Base-by-base conservation (phyloP, 2,113 vertebrate species). In the Leptobrachium ailaonicum region DNA sequence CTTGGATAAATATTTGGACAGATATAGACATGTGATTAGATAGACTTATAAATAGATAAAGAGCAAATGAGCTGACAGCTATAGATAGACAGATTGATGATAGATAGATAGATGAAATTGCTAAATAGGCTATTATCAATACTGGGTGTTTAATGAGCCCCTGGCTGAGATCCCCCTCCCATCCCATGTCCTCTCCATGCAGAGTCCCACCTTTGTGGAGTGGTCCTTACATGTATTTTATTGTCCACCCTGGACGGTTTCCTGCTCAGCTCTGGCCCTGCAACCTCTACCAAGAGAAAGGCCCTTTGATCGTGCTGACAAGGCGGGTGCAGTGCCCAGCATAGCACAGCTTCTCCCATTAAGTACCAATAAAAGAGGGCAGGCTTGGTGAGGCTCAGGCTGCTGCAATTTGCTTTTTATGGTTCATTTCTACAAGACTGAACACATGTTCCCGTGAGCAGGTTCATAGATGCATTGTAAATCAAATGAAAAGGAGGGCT, bases 381-480 rank as follows among this genome's bases (percentile, higher is more conserved):
- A 60, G 79, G n/a, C 43, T 75, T 74, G 79, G 71, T 58, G 71
- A 66, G 71, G 67, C 73, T 44, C 71, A 81, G 53, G 43, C 79
- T 81, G 79, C 79, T 74, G 50, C 79, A 81, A 81, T 81, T 84
- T 86, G 82, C 70, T 85, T 85, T 88, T 90, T 89, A 90, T 88
- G 84, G 83, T 87, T 87, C 86, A 83, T 85, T 86, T 79, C 85
- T 86, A 90, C 88, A 89, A 88, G 87, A 82, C 84, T 82, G 85
- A 90, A 90, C 89, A 90, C 83, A 88, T 90, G 88, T 91, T 88
- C 84, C 84, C 84, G 85, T 86, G 85, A 90, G 88, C 89, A 89
- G 88, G 88, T 91, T 91, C 87, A 89, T 88, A 87, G 86, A 87
- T 87, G 83, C 80, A 84, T 85, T 88, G 88, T 90, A 90, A 91